Percentiles rank a stretch among this genome's conserved stretches.
Evolutionary conservation across 2,113 vertebrate species (phyloP).

Genomic region (Chiloscyllium plagiosum): DNA sequence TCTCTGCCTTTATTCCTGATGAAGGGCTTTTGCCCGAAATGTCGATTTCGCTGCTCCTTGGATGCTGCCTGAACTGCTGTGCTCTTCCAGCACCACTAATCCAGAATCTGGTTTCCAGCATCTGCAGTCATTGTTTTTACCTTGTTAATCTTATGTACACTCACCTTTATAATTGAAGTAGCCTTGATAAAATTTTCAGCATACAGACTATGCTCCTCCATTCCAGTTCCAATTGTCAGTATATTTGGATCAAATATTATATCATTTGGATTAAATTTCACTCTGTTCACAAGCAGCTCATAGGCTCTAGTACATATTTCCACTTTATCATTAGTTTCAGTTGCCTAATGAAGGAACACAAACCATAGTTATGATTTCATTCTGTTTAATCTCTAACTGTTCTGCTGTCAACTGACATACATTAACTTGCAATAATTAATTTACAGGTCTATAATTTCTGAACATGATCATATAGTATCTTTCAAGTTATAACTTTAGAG

Average conservation of each 20-base stretch:
- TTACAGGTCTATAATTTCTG: background rate
- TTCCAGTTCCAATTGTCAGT: conserved; percentile 92
- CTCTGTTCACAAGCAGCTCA: conserved; percentile 66
- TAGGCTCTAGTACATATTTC: conserved; percentile 83
- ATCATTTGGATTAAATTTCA: conserved; percentile 81
- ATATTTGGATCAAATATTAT: conserved; percentile 98
- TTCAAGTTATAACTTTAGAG: background rate
- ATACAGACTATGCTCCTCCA: conserved; percentile 90
- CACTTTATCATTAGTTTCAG: conserved; percentile 76
- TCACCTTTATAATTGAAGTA: conserved; percentile 81
- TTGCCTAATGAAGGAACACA: conserved; percentile 64
- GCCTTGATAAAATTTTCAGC: conserved; percentile 83
- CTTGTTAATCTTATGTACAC: conserved; percentile 39
- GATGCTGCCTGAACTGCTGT: too few species aligned
- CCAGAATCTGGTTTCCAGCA: too few species aligned
- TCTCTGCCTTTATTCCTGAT: too few species aligned
- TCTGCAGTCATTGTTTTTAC: too few species aligned
- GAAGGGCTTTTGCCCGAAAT: too few species aligned
- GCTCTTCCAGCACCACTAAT: too few species aligned
- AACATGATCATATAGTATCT: background rate
- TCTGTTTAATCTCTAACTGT: background rate
- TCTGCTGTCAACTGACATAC: background rate
- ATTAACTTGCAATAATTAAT: background rate
- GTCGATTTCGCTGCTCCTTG: too few species aligned
- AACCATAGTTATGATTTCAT: background rate